Conservation (phyloP, 2,113 vertebrate species). For the Oncorhynchus mykiss region DNA sequence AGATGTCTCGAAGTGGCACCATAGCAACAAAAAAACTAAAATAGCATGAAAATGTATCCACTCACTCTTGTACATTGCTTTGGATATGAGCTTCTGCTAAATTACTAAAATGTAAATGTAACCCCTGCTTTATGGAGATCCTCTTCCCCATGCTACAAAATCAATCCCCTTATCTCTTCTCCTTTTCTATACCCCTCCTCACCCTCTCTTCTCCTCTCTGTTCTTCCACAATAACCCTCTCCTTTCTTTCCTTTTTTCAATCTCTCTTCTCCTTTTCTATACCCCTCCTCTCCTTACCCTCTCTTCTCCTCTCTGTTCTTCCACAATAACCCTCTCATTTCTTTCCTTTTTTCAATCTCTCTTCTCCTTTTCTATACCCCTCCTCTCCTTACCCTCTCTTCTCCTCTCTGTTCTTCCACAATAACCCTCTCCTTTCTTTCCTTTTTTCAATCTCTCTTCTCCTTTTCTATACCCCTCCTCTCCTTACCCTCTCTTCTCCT, state of each 20-base stretch:
- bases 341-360: neutral
- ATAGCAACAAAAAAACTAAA: neutral
- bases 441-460: neutral
- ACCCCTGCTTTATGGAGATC: conserved; percentile 9
- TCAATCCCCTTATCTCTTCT: conserved; percentile 16
- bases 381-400: too few relatives aligned
- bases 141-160: neutral
- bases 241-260: neutral
- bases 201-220: neutral
- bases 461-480: too few relatives aligned
- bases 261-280: too few relatives aligned
- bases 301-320: neutral
- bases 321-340: conserved; percentile 8
- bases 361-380: neutral
- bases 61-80: too few relatives aligned
- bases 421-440: conserved; percentile 4
- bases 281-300: too few relatives aligned
- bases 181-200: conserved; percentile 9
- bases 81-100: too few relatives aligned
- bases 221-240: conserved; percentile 9
- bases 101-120: too few relatives aligned
- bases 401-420: neutral
- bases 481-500: neutral
- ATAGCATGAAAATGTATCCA: too few relatives aligned
- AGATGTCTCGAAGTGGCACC: conserved; percentile 29